These are phyloP conservation scores for Ochropacha duplaris DNA, from an alignment of 2,888 invertebrate species.

Conservation along the genomic window DNA sequence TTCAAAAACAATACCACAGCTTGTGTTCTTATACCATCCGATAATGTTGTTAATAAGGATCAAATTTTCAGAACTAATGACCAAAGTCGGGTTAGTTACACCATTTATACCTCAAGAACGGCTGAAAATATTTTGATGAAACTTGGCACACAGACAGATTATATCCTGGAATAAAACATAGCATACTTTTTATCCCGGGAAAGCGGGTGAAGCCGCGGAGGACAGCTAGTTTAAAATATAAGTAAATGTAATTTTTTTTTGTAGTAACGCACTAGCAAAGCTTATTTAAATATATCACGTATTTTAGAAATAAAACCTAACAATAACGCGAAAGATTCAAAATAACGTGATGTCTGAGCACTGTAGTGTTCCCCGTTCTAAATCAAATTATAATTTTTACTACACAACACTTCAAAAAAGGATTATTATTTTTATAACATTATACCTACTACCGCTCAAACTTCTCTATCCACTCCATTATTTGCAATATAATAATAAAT, in stretches of 20 bases:
- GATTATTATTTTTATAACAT: background rate
- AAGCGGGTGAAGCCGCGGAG: no score
- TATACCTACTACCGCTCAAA: background rate
- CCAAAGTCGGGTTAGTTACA: no score
- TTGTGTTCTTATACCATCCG: no score
- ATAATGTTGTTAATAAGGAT: no score
- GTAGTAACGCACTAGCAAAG: conserved; percentile 36
- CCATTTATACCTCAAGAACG: no score
- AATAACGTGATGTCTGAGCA: background rate
- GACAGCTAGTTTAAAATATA: no score
- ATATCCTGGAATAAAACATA: no score
- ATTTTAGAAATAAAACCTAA: conserved; percentile 20
- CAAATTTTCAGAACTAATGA: no score
- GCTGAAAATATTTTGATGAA: no score
- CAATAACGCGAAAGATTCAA: conserved; percentile 2
- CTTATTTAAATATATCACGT: conserved; percentile 15
- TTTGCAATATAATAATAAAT: background rate
- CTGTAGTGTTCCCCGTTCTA: background rate
- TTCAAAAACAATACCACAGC: no score
- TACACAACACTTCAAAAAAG: background rate
- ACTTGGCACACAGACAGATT: no score
- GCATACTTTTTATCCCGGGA: no score
- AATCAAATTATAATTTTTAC: background rate
- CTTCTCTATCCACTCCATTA: background rate
- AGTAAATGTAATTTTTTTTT: background rate